These are phyloP conservation scores for Microplitis mediator DNA, from an alignment of 1,140 invertebrate species.

Conservation along the genomic window DNA sequence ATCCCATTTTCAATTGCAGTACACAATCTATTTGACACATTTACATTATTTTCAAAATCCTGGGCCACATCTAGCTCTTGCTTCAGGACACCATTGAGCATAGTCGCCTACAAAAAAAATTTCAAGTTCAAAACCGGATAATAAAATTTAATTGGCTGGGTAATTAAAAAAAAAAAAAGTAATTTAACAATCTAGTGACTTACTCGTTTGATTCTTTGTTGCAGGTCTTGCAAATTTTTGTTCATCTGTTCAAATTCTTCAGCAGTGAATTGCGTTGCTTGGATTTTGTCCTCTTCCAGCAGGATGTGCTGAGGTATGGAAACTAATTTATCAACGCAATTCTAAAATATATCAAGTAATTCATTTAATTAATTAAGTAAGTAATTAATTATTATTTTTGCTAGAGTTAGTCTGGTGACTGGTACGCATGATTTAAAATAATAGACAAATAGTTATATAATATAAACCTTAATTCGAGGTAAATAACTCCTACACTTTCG, in stretches of 20 bases:
- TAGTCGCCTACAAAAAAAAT: conserved; percentile 35
- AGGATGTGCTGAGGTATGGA: conserved; percentile 45
- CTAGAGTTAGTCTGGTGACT: background rate
- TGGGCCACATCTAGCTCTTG: conserved; percentile 42
- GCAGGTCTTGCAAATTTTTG: conserved; percentile 39
- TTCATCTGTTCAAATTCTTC: conserved; percentile 39
- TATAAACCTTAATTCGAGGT: conserved; percentile 42
- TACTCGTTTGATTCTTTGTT: conserved; percentile 44
- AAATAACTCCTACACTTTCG: conserved; percentile 34
- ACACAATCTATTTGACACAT: conserved; percentile 30
- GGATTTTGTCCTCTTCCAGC: conserved; percentile 45
- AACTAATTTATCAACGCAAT: conserved; percentile 42
- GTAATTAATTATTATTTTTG: background rate
- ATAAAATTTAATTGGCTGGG: background rate
- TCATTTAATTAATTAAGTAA: background rate
- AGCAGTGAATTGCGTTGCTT: conserved; percentile 44
- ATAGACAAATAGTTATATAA: background rate
- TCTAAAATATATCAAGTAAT: conserved; percentile 35
- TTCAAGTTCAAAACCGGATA: background rate
- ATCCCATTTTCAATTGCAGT: conserved; percentile 34
- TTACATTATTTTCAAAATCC: conserved; percentile 32
- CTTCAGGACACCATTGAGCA: conserved; percentile 43
- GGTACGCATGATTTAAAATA: conserved; percentile 3
- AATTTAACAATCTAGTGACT: conserved; percentile 1
- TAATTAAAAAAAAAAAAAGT: background rate